A percentile compares a stretch with the other conserved stretches of the same genome.
phyloP scores from a whole-genome alignment of 2,888 invertebrate species.

The Ophion costatus region DNA sequence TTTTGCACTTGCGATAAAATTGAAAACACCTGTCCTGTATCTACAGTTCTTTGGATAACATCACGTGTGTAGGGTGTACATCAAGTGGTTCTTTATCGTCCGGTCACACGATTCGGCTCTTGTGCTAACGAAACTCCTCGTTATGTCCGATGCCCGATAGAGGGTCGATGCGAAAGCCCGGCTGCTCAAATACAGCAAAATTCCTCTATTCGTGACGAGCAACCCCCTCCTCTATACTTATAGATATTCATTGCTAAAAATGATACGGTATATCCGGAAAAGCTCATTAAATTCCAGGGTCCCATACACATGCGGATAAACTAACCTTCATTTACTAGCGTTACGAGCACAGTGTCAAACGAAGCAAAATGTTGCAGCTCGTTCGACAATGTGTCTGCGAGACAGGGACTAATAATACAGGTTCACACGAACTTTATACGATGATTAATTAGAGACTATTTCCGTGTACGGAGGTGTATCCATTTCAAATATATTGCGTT shows the following conservation, averaged over 20 bases:
- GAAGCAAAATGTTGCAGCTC: neutral
- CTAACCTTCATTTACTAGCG: neutral
- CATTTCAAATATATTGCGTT: constrained; percentile 21
- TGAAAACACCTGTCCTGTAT: neutral
- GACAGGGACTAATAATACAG: neutral
- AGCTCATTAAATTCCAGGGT: neutral
- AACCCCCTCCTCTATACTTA: constrained; percentile 22
- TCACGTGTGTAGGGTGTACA: neutral
- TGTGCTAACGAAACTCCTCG: constrained; percentile 60
- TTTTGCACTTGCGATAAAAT: neutral
- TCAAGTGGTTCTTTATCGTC: constrained; percentile 17
- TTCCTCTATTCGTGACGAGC: constrained; percentile 32
- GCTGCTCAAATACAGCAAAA: constrained; percentile 57
- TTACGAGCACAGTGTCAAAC: neutral
- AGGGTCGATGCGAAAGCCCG: constrained; percentile 58
- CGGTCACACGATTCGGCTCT: constrained; percentile 36
- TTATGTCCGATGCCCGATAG: constrained; percentile 47
- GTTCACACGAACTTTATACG: neutral
- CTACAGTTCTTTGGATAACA: neutral
- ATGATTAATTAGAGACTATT: constrained; percentile 45
- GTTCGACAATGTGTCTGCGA: neutral
- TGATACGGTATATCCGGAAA: neutral
- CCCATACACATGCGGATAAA: neutral
- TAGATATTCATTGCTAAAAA: constrained; percentile 5
- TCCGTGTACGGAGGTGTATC: neutral